phyloP scores from a whole-genome alignment of 2,113 vertebrate genomes.

The Castor canadensis region DNA sequence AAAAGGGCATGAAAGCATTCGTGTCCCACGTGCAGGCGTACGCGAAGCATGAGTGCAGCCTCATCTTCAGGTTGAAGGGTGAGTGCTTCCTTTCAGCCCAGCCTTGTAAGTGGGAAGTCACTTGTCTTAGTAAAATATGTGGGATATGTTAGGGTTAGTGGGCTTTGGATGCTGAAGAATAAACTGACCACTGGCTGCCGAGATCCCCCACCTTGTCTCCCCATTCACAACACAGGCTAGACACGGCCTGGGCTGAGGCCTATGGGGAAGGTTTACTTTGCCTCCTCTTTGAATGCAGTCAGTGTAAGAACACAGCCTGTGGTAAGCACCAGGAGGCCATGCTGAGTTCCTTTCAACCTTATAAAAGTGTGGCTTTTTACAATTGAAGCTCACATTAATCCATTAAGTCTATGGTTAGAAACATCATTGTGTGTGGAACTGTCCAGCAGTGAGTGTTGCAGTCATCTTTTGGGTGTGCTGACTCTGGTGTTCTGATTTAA shows the following conservation, averaged over 20 bases:
- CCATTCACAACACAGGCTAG: too few relatives aligned
- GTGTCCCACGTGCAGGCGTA: constrained; percentile 95
- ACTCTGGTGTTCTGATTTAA: neutral
- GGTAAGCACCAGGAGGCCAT: too few relatives aligned
- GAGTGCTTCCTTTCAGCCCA: too few relatives aligned
- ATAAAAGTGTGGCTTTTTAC: neutral
- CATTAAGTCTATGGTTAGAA: neutral
- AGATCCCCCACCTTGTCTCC: too few relatives aligned
- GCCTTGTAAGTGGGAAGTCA: neutral
- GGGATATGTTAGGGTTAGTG: fast-evolving
- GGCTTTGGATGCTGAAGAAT: neutral
- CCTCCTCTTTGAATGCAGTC: too few relatives aligned
- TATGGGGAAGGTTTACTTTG: too few relatives aligned
- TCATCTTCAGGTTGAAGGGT: constrained; percentile 98
- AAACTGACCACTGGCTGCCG: neutral
- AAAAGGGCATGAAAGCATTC: constrained; percentile 94
- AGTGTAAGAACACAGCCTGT: too few relatives aligned
- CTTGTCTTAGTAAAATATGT: neutral
- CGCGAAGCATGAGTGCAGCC: constrained; percentile 94
- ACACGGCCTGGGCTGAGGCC: too few relatives aligned
- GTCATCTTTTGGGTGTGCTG: neutral
- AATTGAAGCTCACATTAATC: neutral
- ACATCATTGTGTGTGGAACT: neutral
- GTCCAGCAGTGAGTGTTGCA: neutral
- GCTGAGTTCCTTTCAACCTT: neutral